Percentiles rank a stretch among this genome's conserved stretches.
These are phyloP conservation scores for Syngnathus typhle DNA, from an alignment of 2,113 vertebrate genomes.

Conservation along the genomic window DNA sequence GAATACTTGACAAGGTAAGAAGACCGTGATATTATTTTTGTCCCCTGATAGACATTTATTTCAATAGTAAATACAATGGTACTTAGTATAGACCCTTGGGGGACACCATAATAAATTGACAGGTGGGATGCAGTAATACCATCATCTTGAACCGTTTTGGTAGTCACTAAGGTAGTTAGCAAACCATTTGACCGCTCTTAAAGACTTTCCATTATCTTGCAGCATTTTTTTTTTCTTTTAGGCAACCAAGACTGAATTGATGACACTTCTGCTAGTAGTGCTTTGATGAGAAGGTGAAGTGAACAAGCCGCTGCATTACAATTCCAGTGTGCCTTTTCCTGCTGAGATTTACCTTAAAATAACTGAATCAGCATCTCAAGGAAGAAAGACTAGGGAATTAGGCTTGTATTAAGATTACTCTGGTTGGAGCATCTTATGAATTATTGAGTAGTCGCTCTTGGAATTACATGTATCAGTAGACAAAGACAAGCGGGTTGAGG, in stretches of 20 bases:
- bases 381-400: conserved; percentile 6
- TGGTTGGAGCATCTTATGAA: conserved; percentile 8
- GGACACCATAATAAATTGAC: not conserved
- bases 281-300: conserved; percentile 16
- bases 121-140: not conserved
- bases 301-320: conserved; percentile 27
- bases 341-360: conserved; percentile 22
- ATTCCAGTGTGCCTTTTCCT: conserved; percentile 37
- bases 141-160: not conserved
- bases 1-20: conserved; percentile 88
- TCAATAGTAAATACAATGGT: not conserved
- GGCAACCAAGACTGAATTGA: not conserved
- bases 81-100: not conserved
- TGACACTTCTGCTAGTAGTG: not conserved
- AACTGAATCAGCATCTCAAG: conserved; percentile 32
- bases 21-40: not conserved
- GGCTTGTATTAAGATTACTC: conserved; percentile 18
- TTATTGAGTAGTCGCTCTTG: conserved; percentile 12
- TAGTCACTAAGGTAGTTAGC: too few species aligned
- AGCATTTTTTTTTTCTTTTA: not conserved
- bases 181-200: too few species aligned
- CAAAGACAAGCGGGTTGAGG: not conserved
- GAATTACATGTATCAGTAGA: conserved; percentile 18
- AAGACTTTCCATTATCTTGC: too few species aligned
- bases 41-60: not conserved